A percentile compares a stretch with the other conserved stretches of the same genome.
Conservation (phyloP, 2,888 invertebrate genomes). For the Macrosiphum euphorbiae region DNA sequence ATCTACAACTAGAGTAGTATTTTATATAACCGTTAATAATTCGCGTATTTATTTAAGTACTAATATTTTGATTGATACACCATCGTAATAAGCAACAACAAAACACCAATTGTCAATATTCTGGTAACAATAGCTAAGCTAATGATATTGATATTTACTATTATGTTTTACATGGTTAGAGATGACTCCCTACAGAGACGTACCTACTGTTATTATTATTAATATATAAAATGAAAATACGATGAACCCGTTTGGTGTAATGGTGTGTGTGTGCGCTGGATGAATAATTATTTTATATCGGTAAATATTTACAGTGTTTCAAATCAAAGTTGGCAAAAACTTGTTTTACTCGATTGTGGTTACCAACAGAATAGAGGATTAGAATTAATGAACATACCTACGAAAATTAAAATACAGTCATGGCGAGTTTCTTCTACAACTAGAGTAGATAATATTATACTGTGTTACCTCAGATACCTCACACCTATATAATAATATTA, state of each 20-base stretch:
- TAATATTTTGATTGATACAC: not conserved
- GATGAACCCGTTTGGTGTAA: constrained; percentile 22
- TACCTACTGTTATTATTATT: not conserved
- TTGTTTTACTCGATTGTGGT: not conserved
- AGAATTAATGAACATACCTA: not conserved
- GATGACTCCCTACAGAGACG: not conserved
- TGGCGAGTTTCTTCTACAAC: not conserved
- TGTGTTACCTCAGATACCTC: not conserved
- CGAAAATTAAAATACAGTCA: no score
- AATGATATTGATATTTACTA: constrained; percentile 4
- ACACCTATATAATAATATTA: not conserved
- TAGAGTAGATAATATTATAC: not conserved
- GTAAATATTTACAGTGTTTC: not conserved
- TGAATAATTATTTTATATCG: not conserved
- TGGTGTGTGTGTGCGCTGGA: no score
- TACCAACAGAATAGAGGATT: not conserved
- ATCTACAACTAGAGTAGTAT: not conserved
- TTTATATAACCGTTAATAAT: not conserved
- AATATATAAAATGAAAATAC: constrained; percentile 1
- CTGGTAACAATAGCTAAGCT: not conserved
- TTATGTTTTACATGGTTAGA: constrained; percentile 9
- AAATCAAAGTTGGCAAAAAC: constrained; percentile 9
- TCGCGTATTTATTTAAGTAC: not conserved
- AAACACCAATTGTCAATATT: not conserved
- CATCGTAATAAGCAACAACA: not conserved